Conservation (phyloP, 2,888 invertebrate genomes). For the Melieria omissa region DNA sequence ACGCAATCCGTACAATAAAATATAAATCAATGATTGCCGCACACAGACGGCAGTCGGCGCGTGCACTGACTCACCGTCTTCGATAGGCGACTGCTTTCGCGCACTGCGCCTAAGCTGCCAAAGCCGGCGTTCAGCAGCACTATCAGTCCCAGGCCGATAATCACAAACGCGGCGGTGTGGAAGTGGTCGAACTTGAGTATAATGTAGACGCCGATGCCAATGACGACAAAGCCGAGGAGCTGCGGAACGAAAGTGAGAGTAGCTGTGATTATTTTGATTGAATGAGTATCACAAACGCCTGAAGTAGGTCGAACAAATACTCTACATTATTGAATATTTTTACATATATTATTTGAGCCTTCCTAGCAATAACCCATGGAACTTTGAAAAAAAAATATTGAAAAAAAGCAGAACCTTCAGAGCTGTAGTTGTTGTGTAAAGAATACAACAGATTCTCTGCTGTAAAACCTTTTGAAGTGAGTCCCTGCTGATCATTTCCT, state of each 20-base stretch:
- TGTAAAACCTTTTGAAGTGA: too few species aligned
- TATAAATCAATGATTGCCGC: background rate
- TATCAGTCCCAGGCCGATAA: slow-evolving; percentile 51
- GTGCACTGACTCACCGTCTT: slow-evolving; percentile 50
- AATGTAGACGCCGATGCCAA: slow-evolving; percentile 52
- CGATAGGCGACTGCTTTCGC: slow-evolving; percentile 55
- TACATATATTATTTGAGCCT: too few species aligned
- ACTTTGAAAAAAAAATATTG: too few species aligned
- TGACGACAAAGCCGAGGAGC: slow-evolving; percentile 52
- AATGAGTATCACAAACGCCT: too few species aligned
- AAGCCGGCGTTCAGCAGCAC: slow-evolving; percentile 51
- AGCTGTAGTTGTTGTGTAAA: too few species aligned
- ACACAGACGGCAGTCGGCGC: background rate
- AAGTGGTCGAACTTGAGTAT: slow-evolving; percentile 55
- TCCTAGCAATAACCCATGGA: too few species aligned
- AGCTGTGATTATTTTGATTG: too few species aligned
- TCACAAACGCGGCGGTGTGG: slow-evolving; percentile 52
- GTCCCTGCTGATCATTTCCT: too few species aligned
- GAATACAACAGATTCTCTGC: too few species aligned
- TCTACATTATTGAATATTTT: too few species aligned
- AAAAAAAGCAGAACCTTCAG: too few species aligned
- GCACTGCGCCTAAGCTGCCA: slow-evolving; percentile 52
- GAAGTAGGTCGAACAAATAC: too few species aligned
- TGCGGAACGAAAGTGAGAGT: slow-evolving; percentile 30
- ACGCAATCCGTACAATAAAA: background rate